These are phyloP conservation scores for Drosophila auraria DNA, from an alignment of 1,140 invertebrate genomes.

Conservation along the genomic window DNA sequence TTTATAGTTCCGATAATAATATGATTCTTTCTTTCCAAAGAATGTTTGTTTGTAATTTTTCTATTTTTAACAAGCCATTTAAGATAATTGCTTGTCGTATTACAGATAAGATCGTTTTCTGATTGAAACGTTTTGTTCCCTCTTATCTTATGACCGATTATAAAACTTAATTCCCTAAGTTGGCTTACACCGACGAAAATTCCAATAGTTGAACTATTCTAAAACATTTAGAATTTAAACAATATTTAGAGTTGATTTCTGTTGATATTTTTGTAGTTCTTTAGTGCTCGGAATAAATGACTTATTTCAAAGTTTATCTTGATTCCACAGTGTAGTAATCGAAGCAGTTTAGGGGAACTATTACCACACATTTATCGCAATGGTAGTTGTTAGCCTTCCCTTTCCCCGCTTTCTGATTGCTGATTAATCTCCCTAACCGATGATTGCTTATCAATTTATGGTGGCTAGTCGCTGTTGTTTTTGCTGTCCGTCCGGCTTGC, in stretches of 20 bases:
- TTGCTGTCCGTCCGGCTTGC: conserved; percentile 35
- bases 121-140: conserved; percentile 1
- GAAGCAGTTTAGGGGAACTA: conserved; percentile 17
- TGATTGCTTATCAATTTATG: conserved; percentile 79
- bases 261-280: too few relatives aligned
- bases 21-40: background rate
- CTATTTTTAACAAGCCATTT: conserved; percentile 12
- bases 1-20: too few relatives aligned
- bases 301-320: background rate
- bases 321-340: conserved; percentile 32
- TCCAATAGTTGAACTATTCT: background rate
- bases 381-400: conserved; percentile 5
- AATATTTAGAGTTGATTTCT: too few relatives aligned
- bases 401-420: conserved; percentile 8
- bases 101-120: conserved; percentile 15
- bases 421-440: conserved; percentile 56
- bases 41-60: background rate
- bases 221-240: too few relatives aligned
- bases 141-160: conserved; percentile 27
- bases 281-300: conserved; percentile 8
- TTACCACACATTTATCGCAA: conserved; percentile 64
- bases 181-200: background rate
- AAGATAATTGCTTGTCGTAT: conserved; percentile 11
- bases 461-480: conserved; percentile 33
- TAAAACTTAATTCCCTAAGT: background rate